Percentiles rank a stretch among this genome's conserved stretches.
Conservation (phyloP, 2,797 vertebrate species). For the Girardinus metallicus region DNA sequence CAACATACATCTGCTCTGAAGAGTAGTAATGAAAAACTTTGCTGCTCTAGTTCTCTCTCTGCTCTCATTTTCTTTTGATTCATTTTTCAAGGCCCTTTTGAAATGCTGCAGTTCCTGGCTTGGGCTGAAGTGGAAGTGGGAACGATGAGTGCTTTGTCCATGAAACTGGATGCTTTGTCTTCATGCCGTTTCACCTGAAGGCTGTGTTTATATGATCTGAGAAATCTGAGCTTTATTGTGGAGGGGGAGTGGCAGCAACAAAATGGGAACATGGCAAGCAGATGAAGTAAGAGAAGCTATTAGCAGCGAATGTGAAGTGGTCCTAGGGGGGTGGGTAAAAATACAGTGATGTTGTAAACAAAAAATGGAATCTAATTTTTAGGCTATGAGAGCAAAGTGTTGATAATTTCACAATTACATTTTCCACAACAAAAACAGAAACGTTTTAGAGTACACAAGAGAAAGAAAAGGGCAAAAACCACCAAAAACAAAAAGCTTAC, state of each 20-base stretch:
- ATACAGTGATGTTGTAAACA: neutral
- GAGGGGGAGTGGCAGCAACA: conserved; percentile 30
- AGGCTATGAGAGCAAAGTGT: neutral
- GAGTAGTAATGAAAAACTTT: conserved; percentile 31
- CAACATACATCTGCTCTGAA: conserved; percentile 12
- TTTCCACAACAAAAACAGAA: neutral
- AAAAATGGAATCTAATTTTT: neutral
- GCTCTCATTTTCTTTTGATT: conserved; percentile 34
- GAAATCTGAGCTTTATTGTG: conserved; percentile 32
- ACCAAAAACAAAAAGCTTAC: neutral
- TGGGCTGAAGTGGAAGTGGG: conserved; percentile 14
- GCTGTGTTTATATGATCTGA: conserved; percentile 21
- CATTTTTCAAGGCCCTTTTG: conserved; percentile 26
- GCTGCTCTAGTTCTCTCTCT: conserved; percentile 17
- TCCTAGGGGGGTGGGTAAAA: neutral
- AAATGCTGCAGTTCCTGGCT: conserved; percentile 28
- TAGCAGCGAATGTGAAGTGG: conserved; percentile 21
- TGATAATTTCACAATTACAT: neutral
- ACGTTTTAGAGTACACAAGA: neutral
- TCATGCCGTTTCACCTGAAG: conserved; percentile 12
- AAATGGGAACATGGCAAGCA: conserved; percentile 45
- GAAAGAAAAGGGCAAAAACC: neutral
- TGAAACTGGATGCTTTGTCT: conserved; percentile 32
- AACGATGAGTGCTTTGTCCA: conserved; percentile 17
- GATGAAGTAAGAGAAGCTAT: conserved; percentile 41